Evolutionary conservation across 2,888 invertebrate genomes (phyloP).

Genomic region (Neoaliturus tenellus): DNA sequence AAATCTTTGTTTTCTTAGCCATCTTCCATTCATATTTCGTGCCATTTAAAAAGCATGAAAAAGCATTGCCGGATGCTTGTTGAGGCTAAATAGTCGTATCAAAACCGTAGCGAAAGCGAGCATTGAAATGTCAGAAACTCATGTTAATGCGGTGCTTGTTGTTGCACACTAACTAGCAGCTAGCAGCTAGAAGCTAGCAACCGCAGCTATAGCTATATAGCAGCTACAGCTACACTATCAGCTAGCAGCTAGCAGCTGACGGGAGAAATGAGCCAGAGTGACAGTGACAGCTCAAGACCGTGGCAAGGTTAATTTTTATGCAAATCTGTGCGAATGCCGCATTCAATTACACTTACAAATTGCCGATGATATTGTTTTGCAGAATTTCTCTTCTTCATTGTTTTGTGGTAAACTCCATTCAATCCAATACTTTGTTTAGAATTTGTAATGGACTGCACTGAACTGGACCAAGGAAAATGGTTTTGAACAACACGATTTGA

Average conservation of each 20-base stretch:
- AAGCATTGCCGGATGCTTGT: too few relatives aligned
- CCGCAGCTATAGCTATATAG: not conserved
- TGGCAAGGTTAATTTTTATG: not conserved
- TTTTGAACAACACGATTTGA: too few relatives aligned
- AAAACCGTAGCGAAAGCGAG: not conserved
- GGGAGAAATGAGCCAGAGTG: not conserved
- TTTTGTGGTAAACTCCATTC: not conserved
- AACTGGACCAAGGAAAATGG: too few relatives aligned
- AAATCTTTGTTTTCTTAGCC: too few relatives aligned
- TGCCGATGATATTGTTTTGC: not conserved
- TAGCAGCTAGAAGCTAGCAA: not conserved
- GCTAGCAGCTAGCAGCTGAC: not conserved
- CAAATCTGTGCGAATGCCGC: not conserved
- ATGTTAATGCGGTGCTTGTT: not conserved
- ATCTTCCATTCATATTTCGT: too few relatives aligned
- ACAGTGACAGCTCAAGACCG: constrained; percentile 8
- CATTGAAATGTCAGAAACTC: not conserved
- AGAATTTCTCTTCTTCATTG: not conserved
- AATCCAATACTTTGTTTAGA: not conserved
- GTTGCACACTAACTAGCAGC: not conserved
- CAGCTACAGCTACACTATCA: not conserved
- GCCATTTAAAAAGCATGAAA: too few relatives aligned
- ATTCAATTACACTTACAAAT: not conserved
- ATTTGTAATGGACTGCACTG: too few relatives aligned
- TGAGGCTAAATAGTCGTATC: not conserved